phyloP scores from a whole-genome alignment of 2,888 invertebrate genomes.

The Phalangium opilio region DNA sequence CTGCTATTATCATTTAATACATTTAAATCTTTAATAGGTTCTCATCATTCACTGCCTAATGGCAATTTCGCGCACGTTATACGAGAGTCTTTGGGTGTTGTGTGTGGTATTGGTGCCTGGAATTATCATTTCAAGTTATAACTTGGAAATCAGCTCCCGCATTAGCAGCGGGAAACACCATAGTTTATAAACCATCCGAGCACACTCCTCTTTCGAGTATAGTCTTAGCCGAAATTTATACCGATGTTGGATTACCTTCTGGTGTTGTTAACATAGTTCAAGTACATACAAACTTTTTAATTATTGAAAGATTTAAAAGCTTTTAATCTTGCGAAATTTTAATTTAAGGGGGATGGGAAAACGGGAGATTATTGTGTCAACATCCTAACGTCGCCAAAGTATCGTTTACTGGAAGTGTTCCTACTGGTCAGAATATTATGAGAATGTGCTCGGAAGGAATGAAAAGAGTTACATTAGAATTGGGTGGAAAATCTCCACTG shows the following conservation, averaged over 20 bases:
- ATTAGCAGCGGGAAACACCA: constrained; percentile 39
- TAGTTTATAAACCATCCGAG: constrained; percentile 42
- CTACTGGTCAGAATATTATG: constrained; percentile 38
- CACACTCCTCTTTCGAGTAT: constrained; percentile 40
- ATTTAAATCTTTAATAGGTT: constrained; percentile 27
- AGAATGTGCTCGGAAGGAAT: constrained; percentile 60
- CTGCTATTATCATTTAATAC: not conserved
- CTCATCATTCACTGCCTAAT: constrained; percentile 32
- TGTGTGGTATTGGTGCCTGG: constrained; percentile 42
- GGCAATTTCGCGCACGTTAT: constrained; percentile 37
- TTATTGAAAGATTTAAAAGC: too few relatives aligned
- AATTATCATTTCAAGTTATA: constrained; percentile 36
- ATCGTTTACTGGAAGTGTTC: constrained; percentile 65
- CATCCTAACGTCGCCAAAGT: constrained; percentile 57
- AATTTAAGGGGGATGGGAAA: constrained; percentile 53
- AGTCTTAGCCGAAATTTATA: constrained; percentile 37
- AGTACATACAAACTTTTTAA: too few relatives aligned
- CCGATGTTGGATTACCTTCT: constrained; percentile 37
- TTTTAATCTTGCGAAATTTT: not conserved
- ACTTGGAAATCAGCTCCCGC: constrained; percentile 35
- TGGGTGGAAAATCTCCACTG: constrained; percentile 78
- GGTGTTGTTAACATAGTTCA: constrained; percentile 40
- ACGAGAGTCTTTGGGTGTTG: constrained; percentile 39
- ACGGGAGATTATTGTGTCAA: constrained; percentile 50
- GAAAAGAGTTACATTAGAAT: constrained; percentile 64